Evolutionary conservation across 2,888 invertebrate species (phyloP), one percentile per base, ranked within the genome.

Genomic region (Anorthoa munda): DNA sequence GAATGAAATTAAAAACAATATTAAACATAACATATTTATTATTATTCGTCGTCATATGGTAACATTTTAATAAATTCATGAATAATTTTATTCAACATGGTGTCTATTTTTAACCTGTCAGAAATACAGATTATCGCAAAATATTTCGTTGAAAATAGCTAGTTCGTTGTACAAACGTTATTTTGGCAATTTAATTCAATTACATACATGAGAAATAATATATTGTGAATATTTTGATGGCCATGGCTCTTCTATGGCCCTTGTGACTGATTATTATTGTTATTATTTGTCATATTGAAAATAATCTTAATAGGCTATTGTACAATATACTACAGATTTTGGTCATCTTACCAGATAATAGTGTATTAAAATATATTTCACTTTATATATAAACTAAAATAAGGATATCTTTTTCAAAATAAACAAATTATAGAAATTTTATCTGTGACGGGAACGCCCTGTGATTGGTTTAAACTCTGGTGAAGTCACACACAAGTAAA

Each of bases 11-110:
- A 77, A 76, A 77, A 60, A 53, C 64, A 53, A 64, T 45, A 3
- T 31, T 21, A 53, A 69, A 71, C 48, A n/a, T n/a, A 50, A 64
- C 39, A 50, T 55, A 66, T 58, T 48, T 65, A 75, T 64, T 75
- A 39, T 67, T 50, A 58, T 66, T 71, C 46, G 15, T 39, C 31
- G 46, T 55, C 50, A 66, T 66, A 77, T 76, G 65, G 81, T 66
- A 80, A 67, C 53, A 77, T 26, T 65, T 50, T 39, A 18, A 50
- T 61, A 79, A 80, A 65, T 71, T 71, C n/a, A 67, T 66, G 65
- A 15, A 53, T 31, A 26, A 56, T 60, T 48, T 69, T 50, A 75
- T 66, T 79, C 0, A 21, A 63, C 15, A 39, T 7, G 7, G 11
- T 45, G 4, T 39, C 39, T 21, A 61, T 68, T 58, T 50, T 50